Evolutionary conservation across 1,140 invertebrate genomes (phyloP).

Genomic region (Euura saliciscinereae): DNA sequence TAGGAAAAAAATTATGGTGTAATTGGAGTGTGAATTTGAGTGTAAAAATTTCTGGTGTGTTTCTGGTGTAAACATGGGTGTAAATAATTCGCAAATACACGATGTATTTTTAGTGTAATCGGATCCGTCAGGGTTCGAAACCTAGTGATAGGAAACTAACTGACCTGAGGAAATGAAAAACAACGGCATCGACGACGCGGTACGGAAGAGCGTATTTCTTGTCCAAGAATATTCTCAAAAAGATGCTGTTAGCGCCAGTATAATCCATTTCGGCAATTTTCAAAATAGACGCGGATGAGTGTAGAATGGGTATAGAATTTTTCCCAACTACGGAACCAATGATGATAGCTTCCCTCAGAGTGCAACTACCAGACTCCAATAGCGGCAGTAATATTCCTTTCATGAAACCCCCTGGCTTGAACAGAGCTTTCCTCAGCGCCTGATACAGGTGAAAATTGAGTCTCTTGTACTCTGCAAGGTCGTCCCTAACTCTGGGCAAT

Average conservation of each 20-base stretch:
- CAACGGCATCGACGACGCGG: slow-evolving; percentile 93
- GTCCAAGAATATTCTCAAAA: slow-evolving; percentile 92
- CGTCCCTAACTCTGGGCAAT: slow-evolving; percentile 91
- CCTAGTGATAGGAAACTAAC: slow-evolving; percentile 3
- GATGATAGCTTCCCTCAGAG: slow-evolving; percentile 93
- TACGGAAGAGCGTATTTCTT: slow-evolving; percentile 99
- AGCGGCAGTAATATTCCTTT: slow-evolving; percentile 94
- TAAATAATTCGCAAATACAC: too few species aligned
- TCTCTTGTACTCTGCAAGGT: slow-evolving; percentile 93
- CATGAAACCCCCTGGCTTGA: slow-evolving; percentile 98
- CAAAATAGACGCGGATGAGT: slow-evolving; percentile 92
- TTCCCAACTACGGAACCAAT: slow-evolving; percentile 89
- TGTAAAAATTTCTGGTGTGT: too few species aligned
- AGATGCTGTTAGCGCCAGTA: slow-evolving; percentile 95
- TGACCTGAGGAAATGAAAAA: slow-evolving; percentile 92
- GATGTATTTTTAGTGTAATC: too few species aligned
- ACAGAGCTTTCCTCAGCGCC: slow-evolving; percentile 91
- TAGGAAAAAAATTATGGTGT: too few species aligned
- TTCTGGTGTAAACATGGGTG: too few species aligned
- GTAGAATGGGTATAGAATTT: slow-evolving; percentile 94
- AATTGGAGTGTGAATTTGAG: slow-evolving; percentile 21
- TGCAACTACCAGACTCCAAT: slow-evolving; percentile 92
- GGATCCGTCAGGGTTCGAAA: too few species aligned
- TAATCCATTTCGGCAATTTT: slow-evolving; percentile 99
- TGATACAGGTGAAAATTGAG: slow-evolving; percentile 97